These are phyloP conservation scores for Tenthredo amoena DNA, from an alignment of 2,888 invertebrate species.

Conservation along the genomic window DNA sequence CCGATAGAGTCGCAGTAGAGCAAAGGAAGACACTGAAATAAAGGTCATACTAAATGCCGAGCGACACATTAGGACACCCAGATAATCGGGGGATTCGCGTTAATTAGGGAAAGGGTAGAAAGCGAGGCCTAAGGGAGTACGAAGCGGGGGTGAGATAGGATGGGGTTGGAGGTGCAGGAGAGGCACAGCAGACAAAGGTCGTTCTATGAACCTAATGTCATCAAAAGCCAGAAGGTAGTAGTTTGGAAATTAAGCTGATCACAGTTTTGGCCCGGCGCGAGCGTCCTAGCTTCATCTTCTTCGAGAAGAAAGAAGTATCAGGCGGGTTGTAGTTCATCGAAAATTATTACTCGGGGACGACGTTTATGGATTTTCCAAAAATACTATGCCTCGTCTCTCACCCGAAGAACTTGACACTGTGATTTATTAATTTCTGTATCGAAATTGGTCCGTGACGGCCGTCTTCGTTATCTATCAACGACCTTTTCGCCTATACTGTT, in stretches of 20 bases:
- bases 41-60: conserved; percentile 57
- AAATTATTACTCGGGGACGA: neutral
- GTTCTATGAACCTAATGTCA: conserved; percentile 48
- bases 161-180: conserved; percentile 34
- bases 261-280: conserved; percentile 14
- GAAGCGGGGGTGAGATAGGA: conserved; percentile 37
- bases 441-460: conserved; percentile 25
- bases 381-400: neutral
- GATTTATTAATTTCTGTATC: conserved; percentile 40
- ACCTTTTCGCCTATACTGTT: conserved; percentile 40
- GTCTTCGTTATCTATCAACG: conserved; percentile 48
- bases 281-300: neutral
- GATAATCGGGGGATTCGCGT: conserved; percentile 62
- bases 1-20: conserved; percentile 38
- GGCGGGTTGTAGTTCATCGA: neutral
- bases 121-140: conserved; percentile 53
- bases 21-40: conserved; percentile 45
- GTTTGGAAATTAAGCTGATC: conserved; percentile 45
- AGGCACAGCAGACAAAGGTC: conserved; percentile 46
- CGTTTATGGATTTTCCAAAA: neutral
- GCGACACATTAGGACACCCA: conserved; percentile 55
- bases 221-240: conserved; percentile 47
- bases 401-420: conserved; percentile 12
- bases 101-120: conserved; percentile 60
- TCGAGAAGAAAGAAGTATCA: neutral